Base-by-base conservation (phyloP, 1,140 invertebrate genomes). In the Papilio machaon region DNA sequence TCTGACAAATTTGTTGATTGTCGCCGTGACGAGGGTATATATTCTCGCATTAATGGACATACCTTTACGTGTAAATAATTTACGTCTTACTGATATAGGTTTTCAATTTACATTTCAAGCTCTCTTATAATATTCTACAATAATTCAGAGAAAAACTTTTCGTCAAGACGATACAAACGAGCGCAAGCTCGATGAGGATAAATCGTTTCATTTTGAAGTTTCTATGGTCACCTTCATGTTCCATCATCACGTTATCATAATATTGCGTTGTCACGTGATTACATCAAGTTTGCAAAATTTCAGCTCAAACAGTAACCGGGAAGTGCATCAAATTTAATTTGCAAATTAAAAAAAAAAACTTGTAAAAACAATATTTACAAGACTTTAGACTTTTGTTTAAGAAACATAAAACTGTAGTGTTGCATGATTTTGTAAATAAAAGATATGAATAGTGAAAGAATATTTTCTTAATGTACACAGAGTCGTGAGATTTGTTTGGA, bases 1-100 rank as follows among this genome's bases (percentile, higher is more conserved):
- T 70, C 38, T 70, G 30, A 70, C 38, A 70, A 64, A 64, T 64
- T 64, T 64, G 60, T 70, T 35, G 13, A 70, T 38, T 70, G 64
- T 70, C 64, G 64, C 23, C 30, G 23, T 70, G 64, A 70, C 64
- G 30, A 35, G 64, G 64, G 64, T 70, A 6, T 70, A 6, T 30
- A 13, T 19, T 64, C 60, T 64, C 23, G 30, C 64, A 70, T 70
- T 38, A 35, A 38, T 11, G 30, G 30, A 13, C 13, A 35, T 38
- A 38, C 64, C 30, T 70, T 70, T 70, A 38, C 64, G 30, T 35
- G 23, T 70, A 70, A 70, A 54, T 54, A 54, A 70, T 35, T 67
- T 64, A 64, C 11, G 30, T 70, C 3, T 9, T 5, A 15, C 11
- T 64, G 23, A 64, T 19, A 64, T 13, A 23, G 64, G 64, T 70